These are phyloP conservation scores for Drosophila cardini DNA, from an alignment of 1,140 invertebrate genomes.

Conservation along the genomic window DNA sequence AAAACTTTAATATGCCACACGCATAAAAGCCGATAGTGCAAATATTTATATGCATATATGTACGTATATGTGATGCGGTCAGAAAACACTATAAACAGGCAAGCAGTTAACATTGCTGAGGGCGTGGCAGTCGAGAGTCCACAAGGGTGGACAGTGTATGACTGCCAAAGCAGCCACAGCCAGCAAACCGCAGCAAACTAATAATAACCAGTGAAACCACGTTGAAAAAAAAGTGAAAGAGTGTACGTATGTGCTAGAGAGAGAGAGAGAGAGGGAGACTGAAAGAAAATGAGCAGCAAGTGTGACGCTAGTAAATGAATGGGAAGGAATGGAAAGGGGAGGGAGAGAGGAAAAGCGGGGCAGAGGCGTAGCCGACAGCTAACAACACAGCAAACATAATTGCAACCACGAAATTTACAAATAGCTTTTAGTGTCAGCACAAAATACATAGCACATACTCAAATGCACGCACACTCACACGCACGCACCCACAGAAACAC, in stretches of 20 bases:
- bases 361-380: slow-evolving; percentile 29
- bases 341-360: no score
- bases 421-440: slow-evolving; percentile 80
- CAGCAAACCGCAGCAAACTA: slow-evolving; percentile 74
- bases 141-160: slow-evolving; percentile 5
- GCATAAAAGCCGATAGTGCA: slow-evolving; percentile 48
- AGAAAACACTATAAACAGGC: slow-evolving; percentile 55
- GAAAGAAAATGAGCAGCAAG: slow-evolving; percentile 41
- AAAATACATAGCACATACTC: slow-evolving; percentile 61
- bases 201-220: slow-evolving; percentile 78
- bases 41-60: slow-evolving; percentile 65
- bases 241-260: slow-evolving; percentile 9
- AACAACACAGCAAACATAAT: slow-evolving; percentile 79
- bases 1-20: slow-evolving; percentile 52
- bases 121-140: slow-evolving; percentile 27
- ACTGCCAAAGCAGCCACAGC: slow-evolving; percentile 56
- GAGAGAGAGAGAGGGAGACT: slow-evolving; percentile 22
- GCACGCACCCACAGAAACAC: not conserved
- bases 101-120: slow-evolving; percentile 11
- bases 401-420: slow-evolving; percentile 82
- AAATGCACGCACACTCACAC: slow-evolving; percentile 15
- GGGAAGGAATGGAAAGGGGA: not conserved
- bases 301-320: slow-evolving; percentile 34
- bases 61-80: slow-evolving; percentile 55
- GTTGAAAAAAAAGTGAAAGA: slow-evolving; percentile 32